Evolutionary conservation across 2,888 invertebrate species (phyloP).

Genomic region (Microplitis manilae): DNA sequence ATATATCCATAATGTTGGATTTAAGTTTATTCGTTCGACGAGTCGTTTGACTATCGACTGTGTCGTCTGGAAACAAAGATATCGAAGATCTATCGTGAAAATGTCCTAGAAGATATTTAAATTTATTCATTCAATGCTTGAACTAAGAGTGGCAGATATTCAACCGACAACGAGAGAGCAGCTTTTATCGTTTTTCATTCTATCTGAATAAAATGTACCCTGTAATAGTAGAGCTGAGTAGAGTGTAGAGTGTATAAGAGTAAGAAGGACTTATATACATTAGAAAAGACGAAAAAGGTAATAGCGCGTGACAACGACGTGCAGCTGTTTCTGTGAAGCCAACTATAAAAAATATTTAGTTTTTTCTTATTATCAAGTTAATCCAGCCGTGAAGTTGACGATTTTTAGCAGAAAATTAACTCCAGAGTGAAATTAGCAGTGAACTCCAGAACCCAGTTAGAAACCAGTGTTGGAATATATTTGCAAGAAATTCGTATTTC

Average conservation of each 20-base stretch:
- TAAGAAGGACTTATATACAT: background rate
- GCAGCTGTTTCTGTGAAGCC: slow-evolving; percentile 40
- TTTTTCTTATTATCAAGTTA: slow-evolving; percentile 35
- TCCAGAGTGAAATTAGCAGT: slow-evolving; percentile 3
- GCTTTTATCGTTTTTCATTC: slow-evolving; percentile 16
- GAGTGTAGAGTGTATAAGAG: background rate
- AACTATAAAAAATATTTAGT: slow-evolving; percentile 18
- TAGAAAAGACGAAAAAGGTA: slow-evolving; percentile 29
- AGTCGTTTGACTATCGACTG: slow-evolving; percentile 10
- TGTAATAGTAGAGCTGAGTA: background rate
- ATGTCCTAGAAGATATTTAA: slow-evolving; percentile 35
- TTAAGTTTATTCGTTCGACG: slow-evolving; percentile 10
- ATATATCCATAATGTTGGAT: background rate
- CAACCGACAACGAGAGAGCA: slow-evolving; percentile 7
- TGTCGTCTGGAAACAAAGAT: slow-evolving; percentile 33
- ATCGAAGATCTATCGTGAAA: slow-evolving; percentile 17
- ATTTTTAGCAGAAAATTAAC: slow-evolving; percentile 42
- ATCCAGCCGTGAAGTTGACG: slow-evolving; percentile 39
- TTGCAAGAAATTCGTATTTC: slow-evolving; percentile 20
- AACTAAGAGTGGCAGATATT: slow-evolving; percentile 32
- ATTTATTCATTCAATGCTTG: slow-evolving; percentile 36
- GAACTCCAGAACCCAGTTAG: background rate
- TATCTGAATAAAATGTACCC: background rate
- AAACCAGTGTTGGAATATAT: background rate
- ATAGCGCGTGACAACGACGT: slow-evolving; percentile 37